Percentiles rank a stretch among this genome's conserved stretches.
phyloP scores from a whole-genome alignment of 37 sponge, comb jelly and placozoan species.

The Sycon ciliatum region DNA sequence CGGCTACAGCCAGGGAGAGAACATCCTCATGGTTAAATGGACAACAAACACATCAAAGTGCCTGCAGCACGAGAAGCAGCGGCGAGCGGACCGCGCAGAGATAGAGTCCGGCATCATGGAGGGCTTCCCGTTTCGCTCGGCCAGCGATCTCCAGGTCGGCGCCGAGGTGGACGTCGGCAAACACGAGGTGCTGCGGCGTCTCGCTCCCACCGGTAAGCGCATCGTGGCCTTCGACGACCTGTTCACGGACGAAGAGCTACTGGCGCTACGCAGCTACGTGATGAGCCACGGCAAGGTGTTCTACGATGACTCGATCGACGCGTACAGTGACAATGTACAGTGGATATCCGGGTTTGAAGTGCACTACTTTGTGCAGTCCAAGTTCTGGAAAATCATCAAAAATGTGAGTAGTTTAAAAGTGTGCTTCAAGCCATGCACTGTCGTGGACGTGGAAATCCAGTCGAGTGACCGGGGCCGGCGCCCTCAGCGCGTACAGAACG shows the following conservation, averaged over 20 bases:
- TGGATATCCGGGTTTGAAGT: slow-evolving; percentile 5
- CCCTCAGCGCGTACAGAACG: no score
- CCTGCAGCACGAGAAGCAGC: no score
- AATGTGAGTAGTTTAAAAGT: no score
- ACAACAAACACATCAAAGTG: no score
- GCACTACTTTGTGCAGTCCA: slow-evolving; percentile 14
- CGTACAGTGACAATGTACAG: slow-evolving; percentile 2
- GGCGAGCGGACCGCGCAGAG: no score
- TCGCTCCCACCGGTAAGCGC: background rate
- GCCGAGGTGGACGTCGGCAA: background rate
- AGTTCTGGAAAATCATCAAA: slow-evolving; percentile 17
- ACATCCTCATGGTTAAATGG: background rate
- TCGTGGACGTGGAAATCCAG: no score
- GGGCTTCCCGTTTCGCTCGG: no score
- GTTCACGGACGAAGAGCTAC: background rate
- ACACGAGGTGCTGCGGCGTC: background rate
- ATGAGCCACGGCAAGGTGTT: slow-evolving; percentile 14
- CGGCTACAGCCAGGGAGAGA: background rate
- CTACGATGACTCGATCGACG: slow-evolving; percentile 28
- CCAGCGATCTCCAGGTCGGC: no score
- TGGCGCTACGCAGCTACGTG: background rate
- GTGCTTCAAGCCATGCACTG: no score
- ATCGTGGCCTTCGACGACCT: slow-evolving; percentile 5
- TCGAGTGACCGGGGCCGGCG: no score
- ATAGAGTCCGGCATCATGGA: no score